Base-by-base conservation (phyloP, 2,888 invertebrate species). In the Hydroisotoma schaefferi region DNA sequence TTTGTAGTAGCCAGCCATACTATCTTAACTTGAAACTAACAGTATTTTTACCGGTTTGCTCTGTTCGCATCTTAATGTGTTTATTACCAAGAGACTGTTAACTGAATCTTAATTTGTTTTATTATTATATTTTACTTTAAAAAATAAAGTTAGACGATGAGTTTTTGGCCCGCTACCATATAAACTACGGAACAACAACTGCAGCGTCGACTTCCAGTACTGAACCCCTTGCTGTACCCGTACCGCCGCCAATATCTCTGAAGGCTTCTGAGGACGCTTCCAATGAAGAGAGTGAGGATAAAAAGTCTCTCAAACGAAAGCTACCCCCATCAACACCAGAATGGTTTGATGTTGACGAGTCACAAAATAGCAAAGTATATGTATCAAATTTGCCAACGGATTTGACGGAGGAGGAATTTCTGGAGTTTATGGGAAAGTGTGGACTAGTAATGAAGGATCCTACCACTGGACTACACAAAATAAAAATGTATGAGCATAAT, bases 111-210 rank as follows among this genome's bases (percentile, higher is more conserved):
- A 40, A 40, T n/a, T 49, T 47, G 18, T 8, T 6, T 47, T 6
- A 18, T 20, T 26, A 37, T 22, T 52, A 28, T 59, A 28, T 56
- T 25, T 51, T 58, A 22, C 29, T 37, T 44, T n/a, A n/a, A n/a
- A n/a, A n/a, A n/a, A 66, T 76, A 5, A 75, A 85, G 82, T 85
- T 98, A 64, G 93, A 95, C 80, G 94, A 94, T 74, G 93, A 98
- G 73, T 98, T 98, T 75, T 84, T 98, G 80, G 98, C 97, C 0
- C 83, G 83, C 58, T 99, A 99, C 80, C 95, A 98, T 79, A 88
- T 97, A 85, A 92, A 83, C 74, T 98, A 98, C 78, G 92, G 92
- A 3, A 80, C 79, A 55, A 49, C 75, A 18, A 75, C 74, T 28
- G 74, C 75, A 57, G 63, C 70, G 61, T 75, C 63, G 1, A n/a